Conservation (phyloP, 2,113 vertebrate genomes). For the Oreocharis arfaki region DNA sequence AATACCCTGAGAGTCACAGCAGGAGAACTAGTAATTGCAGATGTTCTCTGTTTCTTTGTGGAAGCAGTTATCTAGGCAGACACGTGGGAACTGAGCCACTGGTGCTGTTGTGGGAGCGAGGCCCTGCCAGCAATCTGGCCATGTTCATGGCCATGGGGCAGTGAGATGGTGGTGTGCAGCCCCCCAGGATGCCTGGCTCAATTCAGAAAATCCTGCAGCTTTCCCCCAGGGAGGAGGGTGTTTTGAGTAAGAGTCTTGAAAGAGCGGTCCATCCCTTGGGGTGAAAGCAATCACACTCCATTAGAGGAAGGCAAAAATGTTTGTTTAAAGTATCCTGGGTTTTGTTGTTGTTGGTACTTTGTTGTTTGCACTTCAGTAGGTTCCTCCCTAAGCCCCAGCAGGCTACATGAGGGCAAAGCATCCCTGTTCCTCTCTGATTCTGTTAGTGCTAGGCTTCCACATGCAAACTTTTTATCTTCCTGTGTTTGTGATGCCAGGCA, state of each 20-base stretch:
- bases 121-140: accelerated
- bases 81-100: accelerated
- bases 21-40: background rate
- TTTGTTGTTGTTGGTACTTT: background rate
- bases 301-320: background rate
- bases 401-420: background rate
- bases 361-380: background rate
- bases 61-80: background rate
- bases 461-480: accelerated
- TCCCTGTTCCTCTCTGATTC: background rate
- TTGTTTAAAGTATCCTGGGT: background rate
- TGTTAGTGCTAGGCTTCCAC: background rate
- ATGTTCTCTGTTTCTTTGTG: background rate
- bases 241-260: background rate
- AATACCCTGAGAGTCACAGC: background rate
- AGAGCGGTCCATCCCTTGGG: accelerated
- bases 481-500: conserved; percentile 68
- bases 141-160: accelerated
- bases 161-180: background rate
- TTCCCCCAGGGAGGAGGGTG: accelerated
- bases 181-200: accelerated
- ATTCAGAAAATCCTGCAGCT: background rate
- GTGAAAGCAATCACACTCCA: background rate
- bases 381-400: background rate
- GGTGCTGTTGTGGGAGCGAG: background rate